A percentile compares a stretch with the other conserved stretches of the same genome.
These are phyloP conservation scores for Gadus chalcogrammus DNA, from an alignment of 2,113 vertebrate species.

Conservation along the genomic window DNA sequence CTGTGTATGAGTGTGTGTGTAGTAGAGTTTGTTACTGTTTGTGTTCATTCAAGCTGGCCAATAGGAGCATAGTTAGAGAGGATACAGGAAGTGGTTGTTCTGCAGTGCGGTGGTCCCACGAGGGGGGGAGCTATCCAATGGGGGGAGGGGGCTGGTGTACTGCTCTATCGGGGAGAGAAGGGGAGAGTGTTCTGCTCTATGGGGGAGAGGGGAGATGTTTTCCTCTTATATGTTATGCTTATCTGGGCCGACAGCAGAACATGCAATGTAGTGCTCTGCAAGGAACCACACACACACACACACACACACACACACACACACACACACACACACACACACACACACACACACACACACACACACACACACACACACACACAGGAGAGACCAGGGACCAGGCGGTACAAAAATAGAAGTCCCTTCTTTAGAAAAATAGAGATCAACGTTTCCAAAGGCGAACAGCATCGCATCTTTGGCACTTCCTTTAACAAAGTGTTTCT, in stretches of 20 bases:
- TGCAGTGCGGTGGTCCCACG: too few relatives aligned
- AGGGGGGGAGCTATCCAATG: too few relatives aligned
- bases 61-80: constrained; percentile 21
- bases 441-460: constrained; percentile 52
- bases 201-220: too few relatives aligned
- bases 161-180: too few relatives aligned
- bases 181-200: too few relatives aligned
- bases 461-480: constrained; percentile 65
- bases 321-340: constrained; percentile 3
- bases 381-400: constrained; percentile 13
- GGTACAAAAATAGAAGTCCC: constrained; percentile 41
- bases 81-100: not conserved
- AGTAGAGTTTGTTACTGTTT: constrained; percentile 1
- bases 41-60: constrained; percentile 28
- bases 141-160: not conserved
- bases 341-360: constrained; percentile 3
- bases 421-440: constrained; percentile 67
- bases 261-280: too few relatives aligned
- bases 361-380: constrained; percentile 14
- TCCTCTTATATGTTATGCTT: too few relatives aligned
- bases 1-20: not conserved
- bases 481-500: constrained; percentile 49
- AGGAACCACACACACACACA: not conserved
- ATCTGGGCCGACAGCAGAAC: too few relatives aligned
- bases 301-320: constrained; percentile 3